These are phyloP conservation scores for Callosobruchus maculatus DNA, from an alignment of 2,888 invertebrate genomes.

Conservation along the genomic window DNA sequence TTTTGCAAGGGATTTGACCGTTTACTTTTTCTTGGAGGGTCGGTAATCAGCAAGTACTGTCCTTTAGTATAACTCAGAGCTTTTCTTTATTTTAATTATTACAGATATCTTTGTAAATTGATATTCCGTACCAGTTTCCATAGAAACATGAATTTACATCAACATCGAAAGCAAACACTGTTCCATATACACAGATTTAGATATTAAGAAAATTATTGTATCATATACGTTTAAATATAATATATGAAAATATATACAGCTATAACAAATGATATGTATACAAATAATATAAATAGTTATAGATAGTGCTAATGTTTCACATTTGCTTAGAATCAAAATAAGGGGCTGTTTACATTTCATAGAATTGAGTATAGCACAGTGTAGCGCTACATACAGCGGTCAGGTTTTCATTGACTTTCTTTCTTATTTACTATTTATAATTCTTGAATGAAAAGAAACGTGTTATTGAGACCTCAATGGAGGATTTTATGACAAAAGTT, in stretches of 20 bases:
- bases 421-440: too few relatives aligned
- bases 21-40: too few relatives aligned
- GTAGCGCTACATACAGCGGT: too few relatives aligned
- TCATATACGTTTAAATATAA: background rate
- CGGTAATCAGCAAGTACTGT: background rate
- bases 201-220: background rate
- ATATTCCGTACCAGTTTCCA: background rate
- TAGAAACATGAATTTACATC: background rate
- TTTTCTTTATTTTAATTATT: background rate
- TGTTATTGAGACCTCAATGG: too few relatives aligned
- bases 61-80: background rate
- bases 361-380: background rate
- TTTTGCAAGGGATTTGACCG: too few relatives aligned
- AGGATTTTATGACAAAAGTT: too few relatives aligned
- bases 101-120: background rate
- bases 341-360: background rate
- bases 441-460: too few relatives aligned
- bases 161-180: conserved; percentile 11
- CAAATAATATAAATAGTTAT: background rate
- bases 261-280: background rate
- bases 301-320: background rate
- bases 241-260: background rate
- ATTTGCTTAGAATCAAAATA: background rate
- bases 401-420: too few relatives aligned
- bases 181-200: conserved; percentile 4